phyloP scores from a whole-genome alignment of 92 coral and sea anemone species.

The Phymanthus crucifer region DNA sequence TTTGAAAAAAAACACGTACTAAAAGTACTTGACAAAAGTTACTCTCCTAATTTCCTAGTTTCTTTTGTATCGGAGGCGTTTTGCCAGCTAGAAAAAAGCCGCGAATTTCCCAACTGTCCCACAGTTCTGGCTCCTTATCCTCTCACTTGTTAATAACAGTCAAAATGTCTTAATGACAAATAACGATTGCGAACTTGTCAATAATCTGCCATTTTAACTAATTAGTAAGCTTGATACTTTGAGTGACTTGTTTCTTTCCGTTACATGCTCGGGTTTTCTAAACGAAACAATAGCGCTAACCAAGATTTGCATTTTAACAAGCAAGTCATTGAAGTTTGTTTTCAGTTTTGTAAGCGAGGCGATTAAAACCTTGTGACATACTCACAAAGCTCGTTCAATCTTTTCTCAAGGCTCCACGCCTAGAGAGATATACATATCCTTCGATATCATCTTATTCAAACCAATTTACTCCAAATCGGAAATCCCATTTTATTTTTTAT shows the following conservation, averaged over 20 bases:
- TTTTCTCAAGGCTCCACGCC: background rate
- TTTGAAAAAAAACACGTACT: background rate
- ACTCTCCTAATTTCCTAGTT: background rate
- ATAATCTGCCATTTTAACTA: constrained; percentile 9
- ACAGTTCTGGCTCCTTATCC: background rate
- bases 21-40: background rate
- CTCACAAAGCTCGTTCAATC: background rate
- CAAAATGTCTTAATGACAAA: constrained; percentile 7
- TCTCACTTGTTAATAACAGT: background rate
- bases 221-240: constrained; percentile 1
- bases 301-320: constrained; percentile 7
- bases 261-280: background rate
- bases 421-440: background rate
- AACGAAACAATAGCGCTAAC: background rate
- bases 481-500: background rate
- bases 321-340: constrained; percentile 4
- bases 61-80: background rate
- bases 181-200: constrained; percentile 9
- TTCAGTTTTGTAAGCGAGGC: background rate
- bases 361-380: background rate
- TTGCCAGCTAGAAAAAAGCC: background rate
- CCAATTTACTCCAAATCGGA: constrained; percentile 1
- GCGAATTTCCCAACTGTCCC: background rate
- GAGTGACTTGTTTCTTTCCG: background rate
- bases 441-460: background rate